phyloP scores from a whole-genome alignment of 2,888 invertebrate genomes.

The Chrysolina haemoptera region DNA sequence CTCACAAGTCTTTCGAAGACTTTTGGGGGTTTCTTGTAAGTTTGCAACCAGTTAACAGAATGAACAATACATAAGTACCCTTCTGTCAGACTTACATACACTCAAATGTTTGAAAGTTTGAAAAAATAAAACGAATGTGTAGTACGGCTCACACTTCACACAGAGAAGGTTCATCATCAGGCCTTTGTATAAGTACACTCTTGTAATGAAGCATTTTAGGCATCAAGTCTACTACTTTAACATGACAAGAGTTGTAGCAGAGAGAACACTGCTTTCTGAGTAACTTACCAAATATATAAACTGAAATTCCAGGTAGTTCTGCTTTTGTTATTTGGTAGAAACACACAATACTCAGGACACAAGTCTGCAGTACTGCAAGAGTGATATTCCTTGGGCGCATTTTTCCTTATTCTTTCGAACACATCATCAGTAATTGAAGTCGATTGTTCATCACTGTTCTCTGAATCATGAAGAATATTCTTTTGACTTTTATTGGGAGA shows the following conservation, averaged over 20 bases:
- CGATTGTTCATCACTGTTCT: slow-evolving; percentile 18
- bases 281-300: slow-evolving; percentile 57
- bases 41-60: no score
- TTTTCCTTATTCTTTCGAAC: slow-evolving; percentile 53
- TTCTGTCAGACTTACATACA: no score
- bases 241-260: background rate
- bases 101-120: no score
- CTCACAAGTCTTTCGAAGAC: no score
- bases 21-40: no score
- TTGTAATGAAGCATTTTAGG: no score
- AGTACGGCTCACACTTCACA: no score
- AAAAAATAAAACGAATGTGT: no score
- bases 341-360: slow-evolving; percentile 57
- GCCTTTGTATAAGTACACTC: no score
- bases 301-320: slow-evolving; percentile 54
- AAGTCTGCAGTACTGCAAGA: background rate
- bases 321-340: slow-evolving; percentile 52
- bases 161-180: no score
- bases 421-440: slow-evolving; percentile 45
- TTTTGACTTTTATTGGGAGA: slow-evolving; percentile 16
- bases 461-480: slow-evolving; percentile 13
- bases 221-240: no score
- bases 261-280: background rate
- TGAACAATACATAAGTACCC: no score
- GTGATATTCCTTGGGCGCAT: slow-evolving; percentile 51